Evolutionary conservation across 2,888 invertebrate species (phyloP).

Genomic region (Melieria omissa): DNA sequence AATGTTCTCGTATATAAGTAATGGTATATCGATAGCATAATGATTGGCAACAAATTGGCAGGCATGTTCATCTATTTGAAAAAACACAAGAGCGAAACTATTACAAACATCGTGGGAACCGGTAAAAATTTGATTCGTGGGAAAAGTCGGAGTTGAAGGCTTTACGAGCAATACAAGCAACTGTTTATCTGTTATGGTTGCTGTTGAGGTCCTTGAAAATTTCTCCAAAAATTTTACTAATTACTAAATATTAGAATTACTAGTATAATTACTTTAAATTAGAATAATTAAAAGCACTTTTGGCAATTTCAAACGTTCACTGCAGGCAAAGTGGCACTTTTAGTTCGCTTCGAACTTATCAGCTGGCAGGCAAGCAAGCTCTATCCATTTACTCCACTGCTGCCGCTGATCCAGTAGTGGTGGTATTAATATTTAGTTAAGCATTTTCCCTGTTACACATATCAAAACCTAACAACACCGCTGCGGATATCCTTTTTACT

Average conservation of each 20-base stretch:
- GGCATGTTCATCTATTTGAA: conserved; percentile 31
- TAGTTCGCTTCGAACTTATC: background rate
- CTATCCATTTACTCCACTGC: too few relatives aligned
- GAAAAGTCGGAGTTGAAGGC: too few relatives aligned
- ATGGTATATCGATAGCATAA: background rate
- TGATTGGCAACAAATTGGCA: conserved; percentile 61
- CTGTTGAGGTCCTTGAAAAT: conserved; percentile 16
- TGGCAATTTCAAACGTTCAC: conserved; percentile 50
- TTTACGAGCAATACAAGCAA: background rate
- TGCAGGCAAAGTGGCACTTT: conserved; percentile 24
- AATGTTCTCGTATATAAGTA: too few relatives aligned
- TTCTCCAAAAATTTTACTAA: too few relatives aligned
- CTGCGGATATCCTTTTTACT: conserved; percentile 46
- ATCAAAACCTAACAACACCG: conserved; percentile 17
- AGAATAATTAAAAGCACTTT: conserved; percentile 61
- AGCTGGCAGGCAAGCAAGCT: too few relatives aligned
- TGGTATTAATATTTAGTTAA: too few relatives aligned
- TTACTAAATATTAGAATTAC: conserved; percentile 5
- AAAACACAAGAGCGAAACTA: background rate
- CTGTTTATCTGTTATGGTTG: background rate
- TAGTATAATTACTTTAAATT: conserved; percentile 33
- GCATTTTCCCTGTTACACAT: background rate
- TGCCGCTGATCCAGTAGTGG: too few relatives aligned
- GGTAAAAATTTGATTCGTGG: too few relatives aligned
- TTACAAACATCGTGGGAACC: conserved; percentile 35